These are phyloP conservation scores for Antigone vipio DNA, from an alignment of 2,113 vertebrate genomes.

Conservation along the genomic window DNA sequence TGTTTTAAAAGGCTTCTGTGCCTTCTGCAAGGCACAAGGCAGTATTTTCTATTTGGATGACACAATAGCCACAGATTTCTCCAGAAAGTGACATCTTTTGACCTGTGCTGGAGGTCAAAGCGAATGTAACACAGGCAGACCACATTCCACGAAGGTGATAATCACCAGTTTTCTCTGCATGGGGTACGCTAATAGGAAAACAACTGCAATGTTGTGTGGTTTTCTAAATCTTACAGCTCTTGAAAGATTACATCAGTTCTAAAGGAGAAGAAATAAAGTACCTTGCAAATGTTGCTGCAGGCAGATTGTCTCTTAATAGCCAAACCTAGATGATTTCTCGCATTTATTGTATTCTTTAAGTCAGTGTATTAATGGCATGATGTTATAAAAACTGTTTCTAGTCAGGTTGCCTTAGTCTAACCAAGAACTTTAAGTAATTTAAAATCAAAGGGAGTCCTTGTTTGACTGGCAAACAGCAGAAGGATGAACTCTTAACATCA, in stretches of 20 bases:
- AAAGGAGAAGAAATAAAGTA: neutral
- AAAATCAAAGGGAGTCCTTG: slow-evolving; percentile 21
- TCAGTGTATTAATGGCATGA: neutral
- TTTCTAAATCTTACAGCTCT: slow-evolving; percentile 42
- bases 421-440: slow-evolving; percentile 11
- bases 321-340: neutral
- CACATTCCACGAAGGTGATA: slow-evolving; percentile 85
- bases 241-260: slow-evolving; percentile 68
- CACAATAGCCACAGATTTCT: neutral
- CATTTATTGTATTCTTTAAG: slow-evolving; percentile 2
- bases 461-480: slow-evolving; percentile 26
- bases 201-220: slow-evolving; percentile 43
- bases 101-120: slow-evolving; percentile 79
- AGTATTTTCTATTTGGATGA: neutral
- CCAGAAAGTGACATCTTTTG: slow-evolving; percentile 67
- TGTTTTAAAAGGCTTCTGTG: neutral
- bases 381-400: slow-evolving; percentile 5
- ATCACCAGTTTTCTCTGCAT: slow-evolving; percentile 77
- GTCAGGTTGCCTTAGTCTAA: neutral
- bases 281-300: neutral
- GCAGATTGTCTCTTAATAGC: neutral
- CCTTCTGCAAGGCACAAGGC: neutral
- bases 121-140: slow-evolving; percentile 77
- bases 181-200: slow-evolving; percentile 78
- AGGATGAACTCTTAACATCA: neutral